phyloP scores from a whole-genome alignment of 2,797 vertebrate species.

The Periparus ater region DNA sequence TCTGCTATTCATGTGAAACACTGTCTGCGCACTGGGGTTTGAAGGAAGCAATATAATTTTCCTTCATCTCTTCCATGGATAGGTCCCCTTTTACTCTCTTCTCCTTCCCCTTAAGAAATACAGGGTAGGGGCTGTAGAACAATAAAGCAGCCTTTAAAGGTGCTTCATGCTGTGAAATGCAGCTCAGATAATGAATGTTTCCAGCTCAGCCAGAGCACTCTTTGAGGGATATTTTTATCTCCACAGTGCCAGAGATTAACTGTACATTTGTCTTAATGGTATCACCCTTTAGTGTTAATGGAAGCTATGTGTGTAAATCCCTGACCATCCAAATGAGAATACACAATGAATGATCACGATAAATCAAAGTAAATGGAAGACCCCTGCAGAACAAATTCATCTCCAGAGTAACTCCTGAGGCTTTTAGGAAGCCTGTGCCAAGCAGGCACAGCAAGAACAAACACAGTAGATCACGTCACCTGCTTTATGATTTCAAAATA shows the following conservation, averaged over 20 bases:
- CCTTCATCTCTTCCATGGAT: not conserved
- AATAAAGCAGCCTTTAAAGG: not conserved
- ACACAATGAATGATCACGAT: constrained; percentile 32
- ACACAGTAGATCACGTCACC: not conserved
- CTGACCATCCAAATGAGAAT: constrained; percentile 59
- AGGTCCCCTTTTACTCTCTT: not conserved
- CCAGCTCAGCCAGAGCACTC: not conserved
- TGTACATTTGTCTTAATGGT: constrained; percentile 60
- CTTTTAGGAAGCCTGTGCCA: constrained; percentile 25
- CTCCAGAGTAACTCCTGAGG: constrained; percentile 18
- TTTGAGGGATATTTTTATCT: constrained; percentile 55
- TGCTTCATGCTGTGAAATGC: not conserved
- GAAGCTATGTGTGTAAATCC: constrained; percentile 66
- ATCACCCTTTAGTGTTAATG: constrained; percentile 62
- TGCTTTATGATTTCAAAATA: constrained; percentile 4
- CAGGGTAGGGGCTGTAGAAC: not conserved
- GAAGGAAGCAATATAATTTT: not conserved
- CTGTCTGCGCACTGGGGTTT: not conserved
- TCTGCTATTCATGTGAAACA: not conserved
- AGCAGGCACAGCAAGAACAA: constrained; percentile 16
- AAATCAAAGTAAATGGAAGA: constrained; percentile 67
- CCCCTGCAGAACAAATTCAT: constrained; percentile 38
- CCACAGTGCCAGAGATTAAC: constrained; percentile 48
- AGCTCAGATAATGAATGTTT: constrained; percentile 19
- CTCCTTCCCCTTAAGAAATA: not conserved